Percentiles rank a stretch among this genome's conserved stretches.
phyloP scores from a whole-genome alignment of 2,888 invertebrate genomes.

The Limnephilus auricula region DNA sequence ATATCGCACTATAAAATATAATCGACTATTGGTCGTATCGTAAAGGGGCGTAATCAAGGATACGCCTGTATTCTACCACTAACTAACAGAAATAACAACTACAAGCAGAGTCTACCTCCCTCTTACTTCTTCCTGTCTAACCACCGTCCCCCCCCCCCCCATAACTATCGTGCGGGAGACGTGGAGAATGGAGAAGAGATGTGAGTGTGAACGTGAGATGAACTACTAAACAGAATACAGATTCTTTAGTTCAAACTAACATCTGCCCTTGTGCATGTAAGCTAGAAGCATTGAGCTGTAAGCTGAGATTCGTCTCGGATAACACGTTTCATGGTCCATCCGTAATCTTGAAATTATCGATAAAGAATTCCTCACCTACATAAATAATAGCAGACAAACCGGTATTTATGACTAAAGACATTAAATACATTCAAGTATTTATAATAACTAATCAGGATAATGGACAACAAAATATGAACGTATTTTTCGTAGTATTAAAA shows the following conservation, averaged over 20 bases:
- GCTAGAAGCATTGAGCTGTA: constrained; percentile 15
- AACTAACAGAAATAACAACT: neutral
- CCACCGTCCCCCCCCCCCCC: neutral
- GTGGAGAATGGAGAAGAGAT: neutral
- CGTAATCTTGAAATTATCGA: constrained; percentile 3
- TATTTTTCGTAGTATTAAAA: neutral
- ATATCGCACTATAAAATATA: neutral
- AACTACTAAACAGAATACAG: neutral
- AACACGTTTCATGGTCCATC: constrained; percentile 13
- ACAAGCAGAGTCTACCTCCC: neutral
- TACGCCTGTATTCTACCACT: neutral
- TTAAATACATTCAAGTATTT: neutral
- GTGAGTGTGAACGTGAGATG: constrained; percentile 3
- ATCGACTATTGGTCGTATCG: neutral
- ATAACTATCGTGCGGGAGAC: neutral
- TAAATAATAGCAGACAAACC: neutral
- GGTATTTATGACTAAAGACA: neutral
- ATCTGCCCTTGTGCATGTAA: constrained; percentile 7
- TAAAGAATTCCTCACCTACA: neutral
- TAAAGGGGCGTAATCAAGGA: neutral
- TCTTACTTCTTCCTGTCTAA: neutral
- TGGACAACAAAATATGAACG: neutral
- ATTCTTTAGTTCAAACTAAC: neutral
- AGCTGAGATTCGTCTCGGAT: constrained; percentile 29
- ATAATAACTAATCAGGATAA: too few species aligned